These are phyloP conservation scores for Pardosa pseudoannulata DNA, from an alignment of 2,888 invertebrate species.

Conservation along the genomic window DNA sequence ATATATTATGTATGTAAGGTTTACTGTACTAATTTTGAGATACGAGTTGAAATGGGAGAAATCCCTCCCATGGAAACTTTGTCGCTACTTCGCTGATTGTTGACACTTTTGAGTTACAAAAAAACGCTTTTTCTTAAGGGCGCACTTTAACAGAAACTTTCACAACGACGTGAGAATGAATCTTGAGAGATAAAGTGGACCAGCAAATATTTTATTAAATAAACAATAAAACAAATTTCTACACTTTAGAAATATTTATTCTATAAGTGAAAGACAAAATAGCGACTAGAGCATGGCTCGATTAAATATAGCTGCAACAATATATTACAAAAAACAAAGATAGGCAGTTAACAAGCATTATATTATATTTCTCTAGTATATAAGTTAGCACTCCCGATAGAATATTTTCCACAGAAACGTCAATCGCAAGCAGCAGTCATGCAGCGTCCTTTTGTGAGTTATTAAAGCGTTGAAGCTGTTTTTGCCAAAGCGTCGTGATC, in stretches of 20 bases:
- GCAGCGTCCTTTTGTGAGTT: neutral
- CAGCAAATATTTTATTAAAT: neutral
- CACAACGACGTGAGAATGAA: neutral
- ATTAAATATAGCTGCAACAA: neutral
- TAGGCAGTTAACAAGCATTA: neutral
- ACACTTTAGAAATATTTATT: conserved; percentile 1
- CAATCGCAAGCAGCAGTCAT: neutral
- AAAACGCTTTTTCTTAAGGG: too few relatives aligned
- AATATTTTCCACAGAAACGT: neutral
- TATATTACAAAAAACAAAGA: conserved; percentile 3
- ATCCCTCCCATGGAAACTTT: too few relatives aligned
- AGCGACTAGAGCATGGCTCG: conserved; percentile 11
- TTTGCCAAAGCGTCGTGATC: neutral
- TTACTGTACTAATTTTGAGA: too few relatives aligned
- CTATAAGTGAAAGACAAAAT: conserved; percentile 13
- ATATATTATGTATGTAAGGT: too few relatives aligned
- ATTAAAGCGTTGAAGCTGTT: neutral
- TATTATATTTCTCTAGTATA: neutral
- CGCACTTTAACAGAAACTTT: too few relatives aligned
- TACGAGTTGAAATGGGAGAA: too few relatives aligned
- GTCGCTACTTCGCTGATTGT: too few relatives aligned
- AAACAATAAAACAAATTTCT: neutral
- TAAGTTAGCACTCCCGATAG: neutral
- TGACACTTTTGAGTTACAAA: too few relatives aligned
- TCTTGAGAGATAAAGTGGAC: neutral